These are phyloP conservation scores for Xyrichtys novacula DNA, from an alignment of 2,797 vertebrate species.

Conservation along the genomic window DNA sequence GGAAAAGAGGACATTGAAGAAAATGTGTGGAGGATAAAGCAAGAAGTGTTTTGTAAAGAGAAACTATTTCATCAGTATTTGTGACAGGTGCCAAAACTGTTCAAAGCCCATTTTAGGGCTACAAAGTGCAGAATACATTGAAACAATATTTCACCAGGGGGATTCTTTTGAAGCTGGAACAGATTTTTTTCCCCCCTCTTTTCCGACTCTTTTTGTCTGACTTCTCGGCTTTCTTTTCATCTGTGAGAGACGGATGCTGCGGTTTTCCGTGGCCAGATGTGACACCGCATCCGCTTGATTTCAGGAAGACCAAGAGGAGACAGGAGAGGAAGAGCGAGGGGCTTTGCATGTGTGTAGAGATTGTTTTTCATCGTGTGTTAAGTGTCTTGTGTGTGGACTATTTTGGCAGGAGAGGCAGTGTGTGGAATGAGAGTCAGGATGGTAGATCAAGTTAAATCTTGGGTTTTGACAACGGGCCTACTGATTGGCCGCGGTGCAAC, in stretches of 20 bases:
- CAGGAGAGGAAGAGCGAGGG: conserved; percentile 12
- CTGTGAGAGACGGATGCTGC: conserved; percentile 57
- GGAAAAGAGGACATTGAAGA: conserved; percentile 31
- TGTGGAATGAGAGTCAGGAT: background rate
- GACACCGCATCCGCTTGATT: conserved; percentile 56
- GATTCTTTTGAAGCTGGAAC: conserved; percentile 68
- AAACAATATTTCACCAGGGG: conserved; percentile 72
- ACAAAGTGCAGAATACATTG: conserved; percentile 70
- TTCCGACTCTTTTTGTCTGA: conserved; percentile 41
- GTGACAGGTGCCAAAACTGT: conserved; percentile 79
- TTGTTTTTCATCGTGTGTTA: conserved; percentile 1
- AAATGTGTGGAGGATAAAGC: conserved; percentile 32
- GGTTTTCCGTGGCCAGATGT: conserved; percentile 66
- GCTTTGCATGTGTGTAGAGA: background rate
- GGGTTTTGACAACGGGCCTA: no score
- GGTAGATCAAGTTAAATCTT: conserved; percentile 17
- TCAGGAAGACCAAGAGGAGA: conserved; percentile 31
- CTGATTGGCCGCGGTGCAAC: no score
- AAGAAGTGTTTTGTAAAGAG: conserved; percentile 43
- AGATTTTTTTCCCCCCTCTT: conserved; percentile 13
- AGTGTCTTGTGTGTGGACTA: background rate
- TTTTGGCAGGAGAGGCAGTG: background rate
- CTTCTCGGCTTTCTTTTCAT: conserved; percentile 65
- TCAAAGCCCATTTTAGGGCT: conserved; percentile 67
- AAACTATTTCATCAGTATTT: conserved; percentile 70